Evolutionary conservation across 1,140 invertebrate genomes (phyloP).

Genomic region (Zaprionus capensis): DNA sequence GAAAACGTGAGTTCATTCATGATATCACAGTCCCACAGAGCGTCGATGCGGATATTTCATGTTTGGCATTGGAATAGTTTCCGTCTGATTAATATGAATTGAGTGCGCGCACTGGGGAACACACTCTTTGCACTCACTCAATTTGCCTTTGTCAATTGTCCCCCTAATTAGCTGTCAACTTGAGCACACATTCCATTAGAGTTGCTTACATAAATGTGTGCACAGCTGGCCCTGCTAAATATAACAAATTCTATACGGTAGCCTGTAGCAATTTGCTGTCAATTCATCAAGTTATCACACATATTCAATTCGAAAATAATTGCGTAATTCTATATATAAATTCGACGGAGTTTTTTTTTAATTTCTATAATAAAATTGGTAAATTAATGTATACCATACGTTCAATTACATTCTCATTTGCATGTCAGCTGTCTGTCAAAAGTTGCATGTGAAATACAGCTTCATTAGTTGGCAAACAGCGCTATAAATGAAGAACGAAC

Average conservation of each 20-base stretch:
- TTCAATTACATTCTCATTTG: neutral
- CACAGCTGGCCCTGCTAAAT: neutral
- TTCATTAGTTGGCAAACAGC: neutral
- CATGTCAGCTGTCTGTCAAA: neutral
- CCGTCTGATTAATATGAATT: slow-evolving; percentile 65
- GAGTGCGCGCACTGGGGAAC: neutral
- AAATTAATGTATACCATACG: neutral
- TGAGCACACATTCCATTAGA: slow-evolving; percentile 2
- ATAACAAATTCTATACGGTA: slow-evolving; percentile 2
- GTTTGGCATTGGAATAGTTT: slow-evolving; percentile 23
- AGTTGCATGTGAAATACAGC: neutral
- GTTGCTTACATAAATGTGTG: slow-evolving; percentile 1
- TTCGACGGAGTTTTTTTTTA: neutral
- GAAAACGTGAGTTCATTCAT: slow-evolving; percentile 32
- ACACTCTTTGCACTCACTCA: neutral
- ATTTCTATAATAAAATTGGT: neutral
- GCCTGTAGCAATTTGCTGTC: neutral
- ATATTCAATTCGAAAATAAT: neutral
- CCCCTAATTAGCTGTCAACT: slow-evolving; percentile 40
- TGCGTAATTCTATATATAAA: neutral
- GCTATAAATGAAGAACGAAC: neutral
- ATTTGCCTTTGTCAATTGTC: slow-evolving; percentile 30
- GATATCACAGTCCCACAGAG: slow-evolving; percentile 18
- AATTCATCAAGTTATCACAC: neutral
- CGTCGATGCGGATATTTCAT: slow-evolving; percentile 3